phyloP scores from a whole-genome alignment of 1,140 invertebrate species.

The Nephotettix cincticeps region DNA sequence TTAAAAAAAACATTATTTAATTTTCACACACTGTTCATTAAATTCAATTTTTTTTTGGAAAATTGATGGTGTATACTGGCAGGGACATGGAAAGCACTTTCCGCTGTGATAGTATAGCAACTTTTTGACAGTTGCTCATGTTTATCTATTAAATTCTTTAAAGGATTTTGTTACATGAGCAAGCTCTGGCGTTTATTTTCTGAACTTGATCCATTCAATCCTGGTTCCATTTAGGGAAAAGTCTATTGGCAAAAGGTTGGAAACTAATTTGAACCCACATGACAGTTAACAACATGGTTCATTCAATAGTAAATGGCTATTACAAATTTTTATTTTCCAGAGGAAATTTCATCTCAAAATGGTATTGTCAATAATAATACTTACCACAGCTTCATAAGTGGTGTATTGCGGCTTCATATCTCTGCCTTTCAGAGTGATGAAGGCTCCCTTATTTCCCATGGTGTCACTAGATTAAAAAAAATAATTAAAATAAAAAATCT shows the following conservation, averaged over 20 bases:
- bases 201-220: not conserved
- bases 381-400: slow-evolving; percentile 91
- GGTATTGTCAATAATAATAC: slow-evolving; percentile 39
- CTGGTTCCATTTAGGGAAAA: not conserved
- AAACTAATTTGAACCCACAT: slow-evolving; percentile 24
- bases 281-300: slow-evolving; percentile 8
- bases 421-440: slow-evolving; percentile 92
- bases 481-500: too few species aligned
- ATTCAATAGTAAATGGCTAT: not conserved
- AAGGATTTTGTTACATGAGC: too few species aligned
- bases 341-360: not conserved
- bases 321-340: not conserved
- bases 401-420: slow-evolving; percentile 88
- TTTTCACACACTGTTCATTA: too few species aligned
- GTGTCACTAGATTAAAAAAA: slow-evolving; percentile 75
- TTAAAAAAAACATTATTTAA: too few species aligned
- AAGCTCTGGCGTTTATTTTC: not conserved
- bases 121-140: too few species aligned
- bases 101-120: too few species aligned
- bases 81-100: too few species aligned
- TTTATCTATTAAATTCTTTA: too few species aligned
- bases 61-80: too few species aligned
- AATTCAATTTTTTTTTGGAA: too few species aligned
- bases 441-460: slow-evolving; percentile 98
- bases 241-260: slow-evolving; percentile 5